Conservation (phyloP, 2,113 vertebrate species). For the Paedocypris sp. region DNA sequence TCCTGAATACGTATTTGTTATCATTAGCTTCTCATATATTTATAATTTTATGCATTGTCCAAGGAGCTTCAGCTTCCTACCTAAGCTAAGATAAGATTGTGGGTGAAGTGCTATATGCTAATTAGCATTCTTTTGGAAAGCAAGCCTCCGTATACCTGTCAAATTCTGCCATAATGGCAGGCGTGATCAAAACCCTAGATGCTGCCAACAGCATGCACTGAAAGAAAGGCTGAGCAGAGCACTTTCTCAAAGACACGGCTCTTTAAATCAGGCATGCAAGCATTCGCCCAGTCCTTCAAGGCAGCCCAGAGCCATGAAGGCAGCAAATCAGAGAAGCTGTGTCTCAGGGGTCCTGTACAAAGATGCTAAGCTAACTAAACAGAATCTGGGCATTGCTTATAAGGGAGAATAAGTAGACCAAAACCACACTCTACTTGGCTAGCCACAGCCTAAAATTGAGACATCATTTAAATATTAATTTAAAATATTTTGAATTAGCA, state of each 20-base stretch:
- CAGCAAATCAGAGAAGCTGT: slow-evolving; percentile 44
- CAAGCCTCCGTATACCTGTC: slow-evolving; percentile 48
- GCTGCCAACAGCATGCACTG: slow-evolving; percentile 48
- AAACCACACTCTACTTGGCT: slow-evolving; percentile 44
- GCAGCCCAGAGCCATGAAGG: slow-evolving; percentile 55
- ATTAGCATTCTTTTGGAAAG: slow-evolving; percentile 48
- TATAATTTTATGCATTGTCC: not conserved
- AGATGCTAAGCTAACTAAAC: slow-evolving; percentile 56
- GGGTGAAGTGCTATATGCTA: slow-evolving; percentile 54
- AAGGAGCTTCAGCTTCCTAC: not conserved
- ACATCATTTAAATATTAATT: too few relatives aligned
- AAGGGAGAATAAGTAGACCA: slow-evolving; percentile 37
- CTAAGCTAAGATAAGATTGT: slow-evolving; percentile 39
- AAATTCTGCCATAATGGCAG: slow-evolving; percentile 44
- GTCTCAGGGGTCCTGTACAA: slow-evolving; percentile 60
- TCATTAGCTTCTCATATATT: not conserved
- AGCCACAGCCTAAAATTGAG: too few relatives aligned
- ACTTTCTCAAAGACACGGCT: slow-evolving; percentile 45
- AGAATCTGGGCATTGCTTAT: slow-evolving; percentile 49
- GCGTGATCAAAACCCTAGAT: slow-evolving; percentile 56
- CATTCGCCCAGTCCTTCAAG: slow-evolving; percentile 43
- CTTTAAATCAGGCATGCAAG: slow-evolving; percentile 45
- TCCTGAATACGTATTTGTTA: not conserved
- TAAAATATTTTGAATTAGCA: too few relatives aligned
- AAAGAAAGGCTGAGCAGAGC: slow-evolving; percentile 48